Conservation (phyloP, 1,140 invertebrate genomes). For the Dermatophagoides farinae region DNA sequence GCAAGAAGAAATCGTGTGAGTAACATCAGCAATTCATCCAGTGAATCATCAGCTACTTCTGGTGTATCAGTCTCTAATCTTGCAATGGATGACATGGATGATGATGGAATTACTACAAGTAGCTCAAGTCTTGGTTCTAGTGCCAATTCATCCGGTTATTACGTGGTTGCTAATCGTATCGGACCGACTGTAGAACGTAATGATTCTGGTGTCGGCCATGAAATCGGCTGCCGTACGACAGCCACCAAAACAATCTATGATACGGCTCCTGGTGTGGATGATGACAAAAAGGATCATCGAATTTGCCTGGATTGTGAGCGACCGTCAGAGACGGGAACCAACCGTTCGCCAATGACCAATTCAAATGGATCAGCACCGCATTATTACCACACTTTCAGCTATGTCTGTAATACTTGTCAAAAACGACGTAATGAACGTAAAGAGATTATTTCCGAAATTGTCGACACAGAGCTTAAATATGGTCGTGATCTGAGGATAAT, state of each 20-base stretch:
- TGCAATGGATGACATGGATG: not conserved
- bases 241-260: not conserved
- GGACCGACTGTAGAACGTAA: conserved; percentile 41
- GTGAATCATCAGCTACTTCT: conserved; percentile 17
- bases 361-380: no score
- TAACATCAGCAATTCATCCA: conserved; percentile 25
- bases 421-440: conserved; percentile 69
- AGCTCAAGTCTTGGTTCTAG: conserved; percentile 2
- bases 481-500: conserved; percentile 17
- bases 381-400: not conserved
- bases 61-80: not conserved
- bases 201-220: conserved; percentile 76
- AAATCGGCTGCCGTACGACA: conserved; percentile 56
- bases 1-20: conserved; percentile 27
- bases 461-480: conserved; percentile 69
- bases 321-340: no score
- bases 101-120: conserved; percentile 1
- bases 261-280: not conserved
- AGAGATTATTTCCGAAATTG: conserved; percentile 83
- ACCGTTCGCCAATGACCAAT: no score
- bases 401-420: conserved; percentile 57
- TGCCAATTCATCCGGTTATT: conserved; percentile 6
- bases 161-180: conserved; percentile 31
- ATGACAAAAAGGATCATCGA: not conserved
- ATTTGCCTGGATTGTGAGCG: conserved; percentile 11